phyloP scores from a whole-genome alignment of 1,140 invertebrate genomes.

The Bombus vancouverensis region DNA sequence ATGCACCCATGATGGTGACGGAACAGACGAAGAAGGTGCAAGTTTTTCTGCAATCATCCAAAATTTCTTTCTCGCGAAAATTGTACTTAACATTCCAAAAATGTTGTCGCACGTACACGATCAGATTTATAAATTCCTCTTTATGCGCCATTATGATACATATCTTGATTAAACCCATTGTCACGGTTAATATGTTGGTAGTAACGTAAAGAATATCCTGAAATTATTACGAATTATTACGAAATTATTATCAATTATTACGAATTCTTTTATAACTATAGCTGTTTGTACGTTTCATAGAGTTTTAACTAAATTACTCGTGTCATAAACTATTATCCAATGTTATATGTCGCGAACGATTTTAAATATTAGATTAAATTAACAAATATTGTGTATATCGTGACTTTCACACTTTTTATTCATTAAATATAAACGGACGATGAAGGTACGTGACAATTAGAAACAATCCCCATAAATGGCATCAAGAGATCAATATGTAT shows the following conservation, averaged over 20 bases:
- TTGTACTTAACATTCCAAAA: conserved; percentile 61
- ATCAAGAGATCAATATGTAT: no score
- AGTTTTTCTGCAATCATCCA: conserved; percentile 27
- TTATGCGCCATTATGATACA: background rate
- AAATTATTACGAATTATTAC: background rate
- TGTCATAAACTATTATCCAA: background rate
- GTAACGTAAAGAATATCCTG: conserved; percentile 44
- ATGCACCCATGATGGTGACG: conserved; percentile 36
- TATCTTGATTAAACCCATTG: conserved; percentile 39
- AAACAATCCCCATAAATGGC: no score
- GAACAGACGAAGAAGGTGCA: conserved; percentile 40
- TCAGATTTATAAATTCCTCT: conserved; percentile 31
- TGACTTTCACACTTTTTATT: no score
- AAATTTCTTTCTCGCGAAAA: background rate
- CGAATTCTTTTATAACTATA: conserved; percentile 12
- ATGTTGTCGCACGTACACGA: conserved; percentile 48
- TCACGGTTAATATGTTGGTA: conserved; percentile 36
- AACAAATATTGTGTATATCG: no score
- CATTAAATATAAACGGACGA: no score
- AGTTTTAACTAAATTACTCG: no score
- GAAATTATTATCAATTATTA: no score
- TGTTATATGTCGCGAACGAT: no score
- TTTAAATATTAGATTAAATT: no score
- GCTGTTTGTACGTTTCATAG: no score
- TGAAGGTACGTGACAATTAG: no score